These are phyloP conservation scores for Lypha dubia DNA, from an alignment of 2,888 invertebrate genomes.

Conservation along the genomic window DNA sequence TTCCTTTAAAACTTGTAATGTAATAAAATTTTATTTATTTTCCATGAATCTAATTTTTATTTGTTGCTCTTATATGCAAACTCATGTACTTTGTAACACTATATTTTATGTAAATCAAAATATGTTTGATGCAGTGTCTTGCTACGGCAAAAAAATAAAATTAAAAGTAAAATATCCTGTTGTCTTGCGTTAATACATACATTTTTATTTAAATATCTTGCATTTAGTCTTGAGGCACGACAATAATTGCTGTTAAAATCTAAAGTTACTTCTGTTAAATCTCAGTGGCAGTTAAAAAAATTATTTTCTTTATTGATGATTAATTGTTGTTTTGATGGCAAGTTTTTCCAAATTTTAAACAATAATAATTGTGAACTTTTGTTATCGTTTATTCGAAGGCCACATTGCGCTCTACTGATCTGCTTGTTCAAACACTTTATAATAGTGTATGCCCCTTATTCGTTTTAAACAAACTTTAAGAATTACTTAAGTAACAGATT, in stretches of 20 bases:
- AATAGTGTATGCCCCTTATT: constrained; percentile 2
- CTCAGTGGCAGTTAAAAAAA: too few species aligned
- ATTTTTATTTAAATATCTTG: not conserved
- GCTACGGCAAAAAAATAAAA: not conserved
- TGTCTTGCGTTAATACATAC: not conserved
- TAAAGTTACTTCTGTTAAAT: too few species aligned
- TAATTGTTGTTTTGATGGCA: too few species aligned
- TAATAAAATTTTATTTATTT: constrained; percentile 70
- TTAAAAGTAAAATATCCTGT: constrained; percentile 10
- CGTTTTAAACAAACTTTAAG: constrained; percentile 14
- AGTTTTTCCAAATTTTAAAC: too few species aligned
- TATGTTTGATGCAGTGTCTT: not conserved
- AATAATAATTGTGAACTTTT: too few species aligned
- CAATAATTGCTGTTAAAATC: too few species aligned
- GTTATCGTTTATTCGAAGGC: too few species aligned
- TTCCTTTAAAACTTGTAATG: constrained; percentile 23
- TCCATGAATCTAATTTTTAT: constrained; percentile 59
- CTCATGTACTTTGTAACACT: constrained; percentile 12
- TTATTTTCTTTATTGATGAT: too few species aligned
- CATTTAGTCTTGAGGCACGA: not conserved
- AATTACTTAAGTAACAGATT: constrained; percentile 59
- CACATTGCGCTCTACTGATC: not conserved
- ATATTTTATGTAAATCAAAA: not conserved
- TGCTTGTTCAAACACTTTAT: not conserved
- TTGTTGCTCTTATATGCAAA: constrained; percentile 37